Evolutionary conservation across 2,113 vertebrate genomes (phyloP).

Genomic region (Chloebia gouldiae): DNA sequence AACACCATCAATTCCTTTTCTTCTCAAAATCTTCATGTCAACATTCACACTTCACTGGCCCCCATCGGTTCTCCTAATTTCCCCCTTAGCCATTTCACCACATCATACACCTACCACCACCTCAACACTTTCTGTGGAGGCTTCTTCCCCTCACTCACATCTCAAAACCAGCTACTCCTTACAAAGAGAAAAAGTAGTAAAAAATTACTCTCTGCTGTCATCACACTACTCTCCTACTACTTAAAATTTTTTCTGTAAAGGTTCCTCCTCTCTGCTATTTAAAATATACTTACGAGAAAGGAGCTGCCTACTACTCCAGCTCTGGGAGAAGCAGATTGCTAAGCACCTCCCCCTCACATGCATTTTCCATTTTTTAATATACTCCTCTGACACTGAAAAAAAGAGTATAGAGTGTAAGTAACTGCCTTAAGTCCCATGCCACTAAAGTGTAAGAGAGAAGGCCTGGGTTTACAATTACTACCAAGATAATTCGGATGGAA

Average conservation of each 20-base stretch:
- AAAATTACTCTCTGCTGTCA: background rate
- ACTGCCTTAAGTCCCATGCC: background rate
- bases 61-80: background rate
- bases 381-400: background rate
- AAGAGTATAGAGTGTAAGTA: background rate
- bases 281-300: background rate
- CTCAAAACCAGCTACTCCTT: background rate
- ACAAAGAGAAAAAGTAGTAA: background rate
- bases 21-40: background rate
- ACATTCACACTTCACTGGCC: background rate
- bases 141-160: accelerated
- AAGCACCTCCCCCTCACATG: background rate
- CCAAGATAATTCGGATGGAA: background rate
- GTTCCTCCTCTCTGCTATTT: background rate
- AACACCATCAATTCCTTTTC: background rate
- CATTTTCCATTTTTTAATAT: background rate
- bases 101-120: background rate
- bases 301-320: background rate
- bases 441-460: accelerated
- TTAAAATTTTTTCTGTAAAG: background rate
- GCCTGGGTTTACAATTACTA: background rate
- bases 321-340: background rate
- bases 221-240: background rate
- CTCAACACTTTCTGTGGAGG: background rate
- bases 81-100: background rate